Percentiles rank a stretch among this genome's conserved stretches.
These are phyloP conservation scores for Pseudomugil tenellus DNA, from an alignment of 2,797 vertebrate genomes.

Conservation along the genomic window DNA sequence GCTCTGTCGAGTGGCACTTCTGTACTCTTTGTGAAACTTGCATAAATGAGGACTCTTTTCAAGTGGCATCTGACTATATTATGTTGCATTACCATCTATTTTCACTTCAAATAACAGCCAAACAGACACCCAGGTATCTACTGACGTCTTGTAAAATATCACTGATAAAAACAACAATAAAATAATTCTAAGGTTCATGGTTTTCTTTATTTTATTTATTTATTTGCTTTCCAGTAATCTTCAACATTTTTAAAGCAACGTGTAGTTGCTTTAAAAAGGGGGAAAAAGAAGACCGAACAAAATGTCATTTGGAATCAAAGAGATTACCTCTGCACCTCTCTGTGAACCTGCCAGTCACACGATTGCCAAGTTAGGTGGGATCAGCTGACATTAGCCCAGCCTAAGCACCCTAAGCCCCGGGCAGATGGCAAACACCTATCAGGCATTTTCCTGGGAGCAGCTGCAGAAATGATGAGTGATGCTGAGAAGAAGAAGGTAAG, in stretches of 20 bases:
- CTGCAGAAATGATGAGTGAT: constrained; percentile 59
- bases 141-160: constrained; percentile 26
- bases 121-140: constrained; percentile 16
- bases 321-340: constrained; percentile 43
- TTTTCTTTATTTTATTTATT: no score
- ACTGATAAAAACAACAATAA: constrained; percentile 25
- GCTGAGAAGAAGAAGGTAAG: constrained; percentile 34
- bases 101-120: constrained; percentile 17
- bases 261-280: no score
- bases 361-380: constrained; percentile 46
- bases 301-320: constrained; percentile 15
- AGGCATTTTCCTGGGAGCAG: constrained; percentile 69
- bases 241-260: not conserved
- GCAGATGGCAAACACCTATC: constrained; percentile 67
- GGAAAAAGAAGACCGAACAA: not conserved
- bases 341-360: constrained; percentile 36
- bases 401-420: constrained; percentile 51
- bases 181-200: not conserved
- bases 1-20: constrained; percentile 47
- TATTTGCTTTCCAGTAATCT: not conserved
- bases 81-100: constrained; percentile 10
- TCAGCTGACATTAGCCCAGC: constrained; percentile 58
- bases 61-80: constrained; percentile 36
- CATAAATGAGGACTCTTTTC: constrained; percentile 43
- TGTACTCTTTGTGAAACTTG: constrained; percentile 55